phyloP scores from a whole-genome alignment of 2,113 vertebrate species.

The Forbesichthys papilliferus region DNA sequence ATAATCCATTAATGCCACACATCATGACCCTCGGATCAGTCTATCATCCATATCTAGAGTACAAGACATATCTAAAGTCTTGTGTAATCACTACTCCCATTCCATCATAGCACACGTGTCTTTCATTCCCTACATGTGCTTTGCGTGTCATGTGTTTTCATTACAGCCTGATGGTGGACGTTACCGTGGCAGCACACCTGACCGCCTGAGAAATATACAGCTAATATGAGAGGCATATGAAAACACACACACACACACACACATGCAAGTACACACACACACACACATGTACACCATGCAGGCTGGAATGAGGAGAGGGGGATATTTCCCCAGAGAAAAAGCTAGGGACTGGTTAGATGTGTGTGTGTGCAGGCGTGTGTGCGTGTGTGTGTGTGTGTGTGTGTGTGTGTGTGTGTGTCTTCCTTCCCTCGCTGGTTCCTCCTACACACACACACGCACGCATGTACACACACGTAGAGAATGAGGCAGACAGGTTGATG shows the following conservation, averaged over 20 bases:
- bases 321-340: slow-evolving; percentile 34
- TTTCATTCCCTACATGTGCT: too few species aligned
- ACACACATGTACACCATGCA: slow-evolving; percentile 3
- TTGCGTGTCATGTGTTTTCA: too few species aligned
- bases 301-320: slow-evolving; percentile 13
- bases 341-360: slow-evolving; percentile 19
- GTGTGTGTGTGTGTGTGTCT: background rate
- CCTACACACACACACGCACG: background rate
- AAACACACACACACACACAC: background rate
- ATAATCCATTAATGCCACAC: slow-evolving; percentile 49
- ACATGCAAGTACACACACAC: background rate
- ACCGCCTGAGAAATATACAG: background rate
- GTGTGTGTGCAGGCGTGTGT: background rate
- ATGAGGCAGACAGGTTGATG: slow-evolving; percentile 15
- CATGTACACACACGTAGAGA: background rate
- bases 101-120: too few species aligned
- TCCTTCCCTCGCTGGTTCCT: slow-evolving; percentile 1
- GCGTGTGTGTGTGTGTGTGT: background rate
- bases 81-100: too few species aligned
- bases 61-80: too few species aligned
- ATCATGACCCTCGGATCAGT: slow-evolving; percentile 39
- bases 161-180: too few species aligned
- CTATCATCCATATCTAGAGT: background rate
- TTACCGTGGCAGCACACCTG: too few species aligned
- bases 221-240: too few species aligned